Conservation (phyloP, 2,113 vertebrate species). For the Spilogale gracilis region DNA sequence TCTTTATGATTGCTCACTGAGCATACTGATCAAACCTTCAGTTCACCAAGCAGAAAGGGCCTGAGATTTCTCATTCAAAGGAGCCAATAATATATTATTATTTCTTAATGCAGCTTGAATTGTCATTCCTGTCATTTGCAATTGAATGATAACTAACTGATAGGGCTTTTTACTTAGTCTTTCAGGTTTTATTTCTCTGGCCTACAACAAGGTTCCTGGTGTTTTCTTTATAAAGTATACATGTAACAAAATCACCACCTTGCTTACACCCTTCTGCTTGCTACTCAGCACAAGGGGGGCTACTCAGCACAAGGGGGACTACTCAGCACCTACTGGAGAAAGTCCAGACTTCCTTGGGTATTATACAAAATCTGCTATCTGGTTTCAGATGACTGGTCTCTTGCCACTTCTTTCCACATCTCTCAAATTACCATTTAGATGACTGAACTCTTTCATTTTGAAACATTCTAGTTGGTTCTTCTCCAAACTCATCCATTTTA, state of each 20-base stretch:
- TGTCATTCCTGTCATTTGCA: not conserved
- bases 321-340: not conserved
- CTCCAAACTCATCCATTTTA: not conserved
- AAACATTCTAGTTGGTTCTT: not conserved
- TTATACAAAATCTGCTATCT: not conserved
- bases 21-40: not conserved
- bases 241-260: not conserved
- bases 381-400: not conserved
- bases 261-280: not conserved
- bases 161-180: not conserved
- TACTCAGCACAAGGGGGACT: not conserved
- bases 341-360: not conserved
- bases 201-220: not conserved
- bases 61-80: not conserved
- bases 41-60: not conserved
- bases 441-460: not conserved
- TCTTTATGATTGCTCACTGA: not conserved
- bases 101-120: not conserved
- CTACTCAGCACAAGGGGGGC: not conserved
- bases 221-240: conserved; percentile 14
- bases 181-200: not conserved
- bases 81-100: not conserved
- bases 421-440: conserved; percentile 24
- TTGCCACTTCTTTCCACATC: not conserved
- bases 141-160: not conserved